These are phyloP conservation scores for human (Homo sapiens) DNA, from an alignment of 2,113 vertebrate genomes.

Conservation along the genomic window GRCh38 chr3:11755501-11756000, in stretches of 20 bases:
- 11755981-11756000: neutral
- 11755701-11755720: neutral
- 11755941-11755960: neutral
- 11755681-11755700: neutral
- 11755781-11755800: neutral
- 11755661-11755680: neutral
- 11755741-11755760: neutral
- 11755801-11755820: neutral
- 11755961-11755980: neutral
- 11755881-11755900: neutral
- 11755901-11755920: neutral
- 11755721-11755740: neutral
- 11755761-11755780: neutral
- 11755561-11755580: neutral
- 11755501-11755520: neutral
- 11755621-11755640: fast-evolving
- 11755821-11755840: neutral
- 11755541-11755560: neutral
- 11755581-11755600: neutral
- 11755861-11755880: neutral
- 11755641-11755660: no score
- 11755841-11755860: neutral
- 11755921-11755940: neutral
- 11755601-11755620: neutral
- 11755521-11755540: no score